Conservation (phyloP, 2,113 vertebrate species). For the Willisornis vidua region DNA sequence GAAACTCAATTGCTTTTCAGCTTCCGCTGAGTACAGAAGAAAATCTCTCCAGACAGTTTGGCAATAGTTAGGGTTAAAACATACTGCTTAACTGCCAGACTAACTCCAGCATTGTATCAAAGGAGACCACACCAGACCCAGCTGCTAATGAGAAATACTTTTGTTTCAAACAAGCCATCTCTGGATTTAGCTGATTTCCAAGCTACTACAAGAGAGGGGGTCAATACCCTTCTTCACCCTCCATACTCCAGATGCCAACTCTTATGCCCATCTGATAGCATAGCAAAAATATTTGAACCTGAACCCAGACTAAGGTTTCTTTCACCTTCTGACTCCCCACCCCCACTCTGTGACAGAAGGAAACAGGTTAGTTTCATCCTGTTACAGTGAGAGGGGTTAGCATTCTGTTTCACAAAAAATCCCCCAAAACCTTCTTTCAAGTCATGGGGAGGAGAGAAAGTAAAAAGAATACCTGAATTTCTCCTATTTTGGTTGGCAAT, state of each 20-base stretch:
- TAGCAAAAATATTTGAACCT: neutral
- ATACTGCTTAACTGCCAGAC: neutral
- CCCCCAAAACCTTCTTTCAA: neutral
- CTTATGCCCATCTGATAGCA: neutral
- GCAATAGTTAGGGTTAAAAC: neutral
- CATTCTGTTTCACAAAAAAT: neutral
- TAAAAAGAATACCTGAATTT: neutral
- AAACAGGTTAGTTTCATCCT: neutral
- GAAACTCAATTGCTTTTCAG: neutral
- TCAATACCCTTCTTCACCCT: neutral
- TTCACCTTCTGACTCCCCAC: fast-evolving
- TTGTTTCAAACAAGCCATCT: neutral
- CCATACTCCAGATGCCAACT: neutral
- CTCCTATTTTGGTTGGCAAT: neutral
- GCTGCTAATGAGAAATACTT: neutral
- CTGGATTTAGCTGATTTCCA: neutral
- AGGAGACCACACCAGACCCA: neutral
- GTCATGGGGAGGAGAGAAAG: neutral
- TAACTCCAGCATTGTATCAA: neutral
- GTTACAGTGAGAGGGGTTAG: neutral
- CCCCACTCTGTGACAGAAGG: neutral
- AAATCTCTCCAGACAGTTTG: neutral
- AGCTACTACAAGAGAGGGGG: fast-evolving
- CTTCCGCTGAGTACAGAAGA: neutral
- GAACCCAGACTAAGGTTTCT: neutral